phyloP scores from a whole-genome alignment of 2,888 invertebrate species.

The Drosophila pegasa region DNA sequence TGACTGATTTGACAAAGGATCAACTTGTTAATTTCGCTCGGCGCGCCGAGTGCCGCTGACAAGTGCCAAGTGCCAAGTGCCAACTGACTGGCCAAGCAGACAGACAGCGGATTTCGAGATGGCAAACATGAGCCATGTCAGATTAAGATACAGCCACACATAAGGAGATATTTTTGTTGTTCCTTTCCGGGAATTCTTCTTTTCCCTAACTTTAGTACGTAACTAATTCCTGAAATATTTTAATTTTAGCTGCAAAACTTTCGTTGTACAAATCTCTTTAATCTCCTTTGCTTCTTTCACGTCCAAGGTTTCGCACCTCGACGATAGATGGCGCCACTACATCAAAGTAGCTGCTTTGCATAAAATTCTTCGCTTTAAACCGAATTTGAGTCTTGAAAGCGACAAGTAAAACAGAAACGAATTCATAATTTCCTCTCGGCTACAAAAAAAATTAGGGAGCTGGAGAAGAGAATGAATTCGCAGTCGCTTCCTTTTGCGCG shows the following conservation, averaged over 20 bases:
- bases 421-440: conserved; percentile 72
- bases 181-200: not conserved
- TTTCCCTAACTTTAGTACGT: too few species aligned
- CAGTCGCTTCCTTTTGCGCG: conserved; percentile 68
- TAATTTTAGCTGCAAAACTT: not conserved
- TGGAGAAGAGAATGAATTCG: conserved; percentile 18
- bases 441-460: conserved; percentile 26
- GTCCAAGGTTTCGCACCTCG: not conserved
- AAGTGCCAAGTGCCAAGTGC: conserved; percentile 36
- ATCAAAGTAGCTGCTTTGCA: conserved; percentile 13
- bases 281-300: too few species aligned
- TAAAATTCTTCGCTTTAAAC: conserved; percentile 10
- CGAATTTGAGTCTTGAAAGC: conserved; percentile 10
- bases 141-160: conserved; percentile 17
- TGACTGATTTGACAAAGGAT: conserved; percentile 82
- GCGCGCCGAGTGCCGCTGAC: conserved; percentile 55
- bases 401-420: conserved; percentile 44
- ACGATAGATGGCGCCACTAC: conserved; percentile 2
- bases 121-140: conserved; percentile 42
- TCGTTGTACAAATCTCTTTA: too few species aligned
- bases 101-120: conserved; percentile 46
- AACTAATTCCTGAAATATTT: not conserved
- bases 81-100: conserved; percentile 29
- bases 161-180: conserved; percentile 1
- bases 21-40: conserved; percentile 77